Percentiles rank a stretch among this genome's conserved stretches.
phyloP scores from a whole-genome alignment of 2,113 vertebrate species.

The Sylvietta virens region DNA sequence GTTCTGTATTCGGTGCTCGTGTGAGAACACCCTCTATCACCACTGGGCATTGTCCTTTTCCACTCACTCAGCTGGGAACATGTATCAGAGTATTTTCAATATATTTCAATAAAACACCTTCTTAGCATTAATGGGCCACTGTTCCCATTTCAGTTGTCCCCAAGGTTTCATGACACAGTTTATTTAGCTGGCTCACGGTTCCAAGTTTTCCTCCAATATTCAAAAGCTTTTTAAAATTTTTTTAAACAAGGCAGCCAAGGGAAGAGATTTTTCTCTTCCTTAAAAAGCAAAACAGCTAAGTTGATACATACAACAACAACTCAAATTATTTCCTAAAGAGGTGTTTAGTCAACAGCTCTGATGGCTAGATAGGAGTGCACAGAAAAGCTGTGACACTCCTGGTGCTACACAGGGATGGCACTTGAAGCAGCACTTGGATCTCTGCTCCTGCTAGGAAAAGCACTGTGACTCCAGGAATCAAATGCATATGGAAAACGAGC shows the following conservation, averaged over 20 bases:
- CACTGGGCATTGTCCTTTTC: constrained; percentile 4
- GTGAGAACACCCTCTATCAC: constrained; percentile 32
- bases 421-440: not conserved
- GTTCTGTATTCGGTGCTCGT: not conserved
- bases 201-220: constrained; percentile 48
- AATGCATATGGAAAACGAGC: not conserved
- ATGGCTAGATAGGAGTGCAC: not conserved
- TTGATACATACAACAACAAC: not conserved
- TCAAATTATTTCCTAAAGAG: not conserved
- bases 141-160: constrained; percentile 88
- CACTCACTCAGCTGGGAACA: constrained; percentile 72
- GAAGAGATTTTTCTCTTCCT: not conserved
- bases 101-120: constrained; percentile 96
- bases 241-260: not conserved
- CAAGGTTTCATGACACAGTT: constrained; percentile 81
- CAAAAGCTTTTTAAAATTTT: not conserved
- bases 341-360: not conserved
- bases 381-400: not conserved
- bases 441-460: not conserved
- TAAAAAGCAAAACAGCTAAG: not conserved
- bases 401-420: not conserved
- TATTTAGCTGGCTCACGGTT: constrained; percentile 78
- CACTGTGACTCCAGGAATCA: not conserved
- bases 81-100: constrained; percentile 80
- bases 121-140: constrained; percentile 89